Conservation (phyloP, 2,797 vertebrate genomes). For the Catostomus latipinnis region DNA sequence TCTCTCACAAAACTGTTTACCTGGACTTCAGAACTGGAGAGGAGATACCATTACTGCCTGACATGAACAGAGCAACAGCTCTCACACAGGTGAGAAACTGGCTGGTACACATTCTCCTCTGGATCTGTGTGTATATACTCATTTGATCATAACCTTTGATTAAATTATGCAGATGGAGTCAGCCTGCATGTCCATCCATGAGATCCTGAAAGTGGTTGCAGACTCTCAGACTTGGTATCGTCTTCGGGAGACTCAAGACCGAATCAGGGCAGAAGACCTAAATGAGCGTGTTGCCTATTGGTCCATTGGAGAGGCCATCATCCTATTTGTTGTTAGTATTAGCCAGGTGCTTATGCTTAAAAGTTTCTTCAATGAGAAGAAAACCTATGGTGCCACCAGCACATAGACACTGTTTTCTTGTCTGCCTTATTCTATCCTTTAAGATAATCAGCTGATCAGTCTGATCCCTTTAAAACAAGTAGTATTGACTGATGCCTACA, state of each 20-base stretch:
- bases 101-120: not conserved
- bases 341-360: slow-evolving; percentile 89
- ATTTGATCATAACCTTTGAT: slow-evolving; percentile 6
- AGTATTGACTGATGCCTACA: not conserved
- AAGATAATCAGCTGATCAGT: slow-evolving; percentile 8
- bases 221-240: slow-evolving; percentile 88
- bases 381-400: slow-evolving; percentile 61
- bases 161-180: slow-evolving; percentile 83
- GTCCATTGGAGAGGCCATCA: slow-evolving; percentile 85
- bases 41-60: slow-evolving; percentile 79
- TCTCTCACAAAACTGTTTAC: slow-evolving; percentile 88
- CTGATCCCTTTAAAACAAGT: slow-evolving; percentile 1
- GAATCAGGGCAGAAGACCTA: slow-evolving; percentile 83
- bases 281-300: slow-evolving; percentile 82
- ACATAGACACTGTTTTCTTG: slow-evolving; percentile 70
- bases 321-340: slow-evolving; percentile 85
- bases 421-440: not conserved
- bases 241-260: slow-evolving; percentile 86
- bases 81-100: slow-evolving; percentile 84
- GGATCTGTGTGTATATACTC: not conserved
- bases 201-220: slow-evolving; percentile 84
- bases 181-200: slow-evolving; percentile 85
- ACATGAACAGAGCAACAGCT: slow-evolving; percentile 77
- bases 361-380: slow-evolving; percentile 89
- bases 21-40: slow-evolving; percentile 87